phyloP scores from a whole-genome alignment of 1,140 invertebrate species.

The Pseudomyrmex sp. region DNA sequence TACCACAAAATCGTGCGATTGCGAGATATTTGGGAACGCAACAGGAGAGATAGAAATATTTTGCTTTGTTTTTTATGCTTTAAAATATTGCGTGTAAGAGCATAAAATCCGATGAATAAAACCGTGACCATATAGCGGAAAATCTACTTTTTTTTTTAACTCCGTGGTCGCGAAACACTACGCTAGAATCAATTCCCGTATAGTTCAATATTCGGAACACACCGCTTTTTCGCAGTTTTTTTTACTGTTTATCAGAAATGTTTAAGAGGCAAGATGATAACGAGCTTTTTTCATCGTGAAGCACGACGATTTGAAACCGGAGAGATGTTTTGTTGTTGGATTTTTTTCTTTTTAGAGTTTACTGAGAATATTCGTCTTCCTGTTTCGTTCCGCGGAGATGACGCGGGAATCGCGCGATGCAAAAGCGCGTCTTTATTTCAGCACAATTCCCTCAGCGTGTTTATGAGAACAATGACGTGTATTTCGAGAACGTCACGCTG shows the following conservation, averaged over 20 bases:
- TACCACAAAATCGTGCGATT: too few species aligned
- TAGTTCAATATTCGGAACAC: too few species aligned
- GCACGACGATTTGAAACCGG: not conserved
- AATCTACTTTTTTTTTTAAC: too few species aligned
- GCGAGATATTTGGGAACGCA: too few species aligned
- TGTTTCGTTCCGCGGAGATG: not conserved
- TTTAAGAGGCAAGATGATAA: not conserved
- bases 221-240: not conserved
- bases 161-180: too few species aligned
- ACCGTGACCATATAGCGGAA: too few species aligned
- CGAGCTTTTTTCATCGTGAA: not conserved
- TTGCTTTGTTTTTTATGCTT: too few species aligned
- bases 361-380: not conserved
- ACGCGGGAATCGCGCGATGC: not conserved
- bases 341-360: slow-evolving; percentile 10
- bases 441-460: not conserved
- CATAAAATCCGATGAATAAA: too few species aligned
- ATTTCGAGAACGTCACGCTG: not conserved
- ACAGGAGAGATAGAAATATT: too few species aligned
- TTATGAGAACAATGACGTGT: not conserved
- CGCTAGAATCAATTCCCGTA: too few species aligned
- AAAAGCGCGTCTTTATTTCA: not conserved
- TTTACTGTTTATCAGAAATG: not conserved
- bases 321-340: not conserved
- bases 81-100: too few species aligned